phyloP scores from a whole-genome alignment of 2,888 invertebrate genomes.

The Hydraecia micacea region DNA sequence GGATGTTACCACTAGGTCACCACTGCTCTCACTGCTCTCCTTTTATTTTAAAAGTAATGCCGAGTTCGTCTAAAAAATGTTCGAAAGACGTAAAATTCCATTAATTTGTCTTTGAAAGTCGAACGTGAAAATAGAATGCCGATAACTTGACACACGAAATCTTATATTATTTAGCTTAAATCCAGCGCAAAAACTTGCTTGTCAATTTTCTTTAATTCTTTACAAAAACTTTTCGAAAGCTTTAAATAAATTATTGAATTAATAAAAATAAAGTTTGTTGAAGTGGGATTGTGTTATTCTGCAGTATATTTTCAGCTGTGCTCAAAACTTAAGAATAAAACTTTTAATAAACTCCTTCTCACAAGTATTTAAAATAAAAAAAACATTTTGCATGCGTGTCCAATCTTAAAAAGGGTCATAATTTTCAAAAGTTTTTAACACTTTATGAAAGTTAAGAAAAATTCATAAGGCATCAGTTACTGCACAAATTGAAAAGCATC shows the following conservation, averaged over 20 bases:
- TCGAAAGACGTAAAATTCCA: background rate
- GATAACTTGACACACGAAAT: background rate
- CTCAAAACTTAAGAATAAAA: background rate
- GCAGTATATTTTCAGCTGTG: background rate
- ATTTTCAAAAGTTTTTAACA: constrained; percentile 46
- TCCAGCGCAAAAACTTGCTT: background rate
- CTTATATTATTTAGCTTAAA: background rate
- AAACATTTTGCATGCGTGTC: constrained; percentile 21
- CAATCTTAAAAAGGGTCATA: constrained; percentile 37
- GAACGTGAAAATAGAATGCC: background rate
- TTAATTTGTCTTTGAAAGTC: background rate
- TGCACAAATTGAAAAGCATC: constrained; percentile 69
- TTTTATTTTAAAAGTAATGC: background rate
- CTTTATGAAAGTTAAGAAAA: constrained; percentile 53
- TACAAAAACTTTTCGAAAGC: background rate
- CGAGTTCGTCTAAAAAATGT: fast-evolving
- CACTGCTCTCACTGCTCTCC: too few species aligned
- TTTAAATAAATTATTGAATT: background rate
- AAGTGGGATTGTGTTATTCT: background rate
- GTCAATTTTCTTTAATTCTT: background rate
- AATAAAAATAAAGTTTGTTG: background rate
- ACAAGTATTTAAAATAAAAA: constrained; percentile 6
- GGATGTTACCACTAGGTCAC: too few species aligned
- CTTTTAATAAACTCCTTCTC: constrained; percentile 1
- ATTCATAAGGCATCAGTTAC: constrained; percentile 57